A percentile compares a stretch with the other conserved stretches of the same genome.
phyloP scores from a whole-genome alignment of 2,797 vertebrate species.

The Novumbra hubbsi region DNA sequence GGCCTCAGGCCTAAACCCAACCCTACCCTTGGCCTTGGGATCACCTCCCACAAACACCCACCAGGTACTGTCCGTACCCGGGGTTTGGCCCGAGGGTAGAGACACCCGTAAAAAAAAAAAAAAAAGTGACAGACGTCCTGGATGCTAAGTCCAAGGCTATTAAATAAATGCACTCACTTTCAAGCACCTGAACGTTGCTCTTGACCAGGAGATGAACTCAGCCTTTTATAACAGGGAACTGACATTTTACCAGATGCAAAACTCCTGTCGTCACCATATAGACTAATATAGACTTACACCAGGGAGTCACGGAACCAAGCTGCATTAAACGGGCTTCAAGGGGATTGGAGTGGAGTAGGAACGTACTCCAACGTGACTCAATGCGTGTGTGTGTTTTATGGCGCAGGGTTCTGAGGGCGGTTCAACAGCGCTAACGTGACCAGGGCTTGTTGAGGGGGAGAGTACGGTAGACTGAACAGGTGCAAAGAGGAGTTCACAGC shows the following conservation, averaged over 20 bases:
- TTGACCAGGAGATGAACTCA: slow-evolving; percentile 42
- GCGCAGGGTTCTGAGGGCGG: neutral
- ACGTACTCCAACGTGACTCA: slow-evolving; percentile 30
- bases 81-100: too few species aligned
- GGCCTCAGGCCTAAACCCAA: too few species aligned
- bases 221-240: slow-evolving; percentile 43
- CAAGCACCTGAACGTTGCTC: slow-evolving; percentile 24
- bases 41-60: too few species aligned
- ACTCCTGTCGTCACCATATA: slow-evolving; percentile 24
- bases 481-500: slow-evolving; percentile 50
- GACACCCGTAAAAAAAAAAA: too few species aligned
- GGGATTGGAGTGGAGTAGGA: slow-evolving; percentile 18
- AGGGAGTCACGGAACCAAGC: slow-evolving; percentile 29
- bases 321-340: slow-evolving; percentile 2
- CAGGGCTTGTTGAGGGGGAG: slow-evolving; percentile 51
- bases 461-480: slow-evolving; percentile 55
- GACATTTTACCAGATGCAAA: slow-evolving; percentile 58
- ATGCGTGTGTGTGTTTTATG: slow-evolving; percentile 10
- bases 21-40: too few species aligned
- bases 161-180: too few species aligned
- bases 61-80: too few species aligned
- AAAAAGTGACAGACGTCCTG: too few species aligned
- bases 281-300: slow-evolving; percentile 31
- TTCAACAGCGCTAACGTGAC: slow-evolving; percentile 66
- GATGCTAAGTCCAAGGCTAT: too few species aligned